A percentile compares a stretch with the other conserved stretches of the same genome.
phyloP scores from a whole-genome alignment of 1,140 invertebrate species.

The Chelonus insularis region DNA sequence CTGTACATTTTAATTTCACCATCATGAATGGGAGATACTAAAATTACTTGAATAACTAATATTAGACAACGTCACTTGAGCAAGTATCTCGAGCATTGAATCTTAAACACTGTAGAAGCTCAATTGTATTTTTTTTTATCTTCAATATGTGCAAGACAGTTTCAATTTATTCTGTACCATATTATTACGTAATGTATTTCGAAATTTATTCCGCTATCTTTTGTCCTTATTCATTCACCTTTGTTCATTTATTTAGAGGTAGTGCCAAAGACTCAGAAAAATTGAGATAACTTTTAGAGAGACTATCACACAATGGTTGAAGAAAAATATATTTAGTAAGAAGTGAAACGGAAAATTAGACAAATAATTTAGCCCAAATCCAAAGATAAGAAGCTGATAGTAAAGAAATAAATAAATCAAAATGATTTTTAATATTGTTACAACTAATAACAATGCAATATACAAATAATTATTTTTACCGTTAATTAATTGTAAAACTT shows the following conservation, averaged over 20 bases:
- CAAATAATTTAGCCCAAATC: no score
- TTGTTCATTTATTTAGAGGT: constrained; percentile 1
- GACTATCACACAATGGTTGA: neutral
- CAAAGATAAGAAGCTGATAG: no score
- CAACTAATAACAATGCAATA: no score
- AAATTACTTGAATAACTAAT: constrained; percentile 13
- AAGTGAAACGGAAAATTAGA: neutral
- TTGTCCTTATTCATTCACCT: neutral
- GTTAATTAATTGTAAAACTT: no score
- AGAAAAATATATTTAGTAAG: neutral
- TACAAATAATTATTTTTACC: no score
- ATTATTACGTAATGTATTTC: neutral
- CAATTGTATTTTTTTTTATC: neutral
- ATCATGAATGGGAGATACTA: constrained; percentile 10
- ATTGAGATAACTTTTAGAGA: neutral
- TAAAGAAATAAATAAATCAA: no score
- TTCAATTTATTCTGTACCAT: no score
- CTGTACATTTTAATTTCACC: neutral
- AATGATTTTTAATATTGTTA: no score
- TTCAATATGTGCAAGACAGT: neutral
- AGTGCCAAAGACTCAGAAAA: constrained; percentile 11
- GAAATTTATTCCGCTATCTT: neutral
- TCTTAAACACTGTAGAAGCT: constrained; percentile 22
- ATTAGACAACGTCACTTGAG: constrained; percentile 19
- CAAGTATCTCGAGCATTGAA: constrained; percentile 23